These are phyloP conservation scores for Ceratitis capitata DNA, from an alignment of 1,140 invertebrate genomes.

Conservation along the genomic window DNA sequence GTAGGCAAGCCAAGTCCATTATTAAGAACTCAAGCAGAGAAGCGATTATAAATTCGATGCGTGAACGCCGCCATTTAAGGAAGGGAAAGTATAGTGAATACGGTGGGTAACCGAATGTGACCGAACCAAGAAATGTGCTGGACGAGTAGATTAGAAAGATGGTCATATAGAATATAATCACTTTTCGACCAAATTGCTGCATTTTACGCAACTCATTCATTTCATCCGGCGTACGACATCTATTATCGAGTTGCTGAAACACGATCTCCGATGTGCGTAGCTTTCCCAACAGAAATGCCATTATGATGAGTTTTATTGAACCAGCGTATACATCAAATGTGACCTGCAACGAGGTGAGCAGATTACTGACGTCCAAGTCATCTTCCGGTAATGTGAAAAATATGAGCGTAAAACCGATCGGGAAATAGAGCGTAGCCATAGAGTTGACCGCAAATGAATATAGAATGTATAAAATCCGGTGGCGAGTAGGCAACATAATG, in stretches of 20 bases:
- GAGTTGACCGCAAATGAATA: background rate
- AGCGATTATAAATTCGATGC: slow-evolving; percentile 45
- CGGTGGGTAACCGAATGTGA: slow-evolving; percentile 46
- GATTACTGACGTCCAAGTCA: background rate
- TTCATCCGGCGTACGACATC: slow-evolving; percentile 44
- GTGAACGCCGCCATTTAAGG: slow-evolving; percentile 47
- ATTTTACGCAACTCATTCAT: slow-evolving; percentile 31
- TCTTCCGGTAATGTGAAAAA: background rate
- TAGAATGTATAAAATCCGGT: background rate
- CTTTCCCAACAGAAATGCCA: slow-evolving; percentile 41
- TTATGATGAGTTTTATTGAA: slow-evolving; percentile 45
- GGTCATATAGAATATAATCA: slow-evolving; percentile 47
- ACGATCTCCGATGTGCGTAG: slow-evolving; percentile 43
- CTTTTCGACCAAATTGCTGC: slow-evolving; percentile 42
- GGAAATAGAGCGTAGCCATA: background rate
- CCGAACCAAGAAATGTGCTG: slow-evolving; percentile 46
- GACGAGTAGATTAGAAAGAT: slow-evolving; percentile 47
- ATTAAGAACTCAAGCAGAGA: slow-evolving; percentile 49
- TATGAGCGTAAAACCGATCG: slow-evolving; percentile 14
- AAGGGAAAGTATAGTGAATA: slow-evolving; percentile 50
- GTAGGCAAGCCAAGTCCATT: slow-evolving; percentile 49
- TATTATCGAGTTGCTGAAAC: slow-evolving; percentile 43
- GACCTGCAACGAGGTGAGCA: slow-evolving; percentile 44
- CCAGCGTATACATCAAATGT: slow-evolving; percentile 49
- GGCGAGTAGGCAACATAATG: background rate